Base-by-base conservation (phyloP, 2,113 vertebrate genomes). In the Erinaceus europaeus region DNA sequence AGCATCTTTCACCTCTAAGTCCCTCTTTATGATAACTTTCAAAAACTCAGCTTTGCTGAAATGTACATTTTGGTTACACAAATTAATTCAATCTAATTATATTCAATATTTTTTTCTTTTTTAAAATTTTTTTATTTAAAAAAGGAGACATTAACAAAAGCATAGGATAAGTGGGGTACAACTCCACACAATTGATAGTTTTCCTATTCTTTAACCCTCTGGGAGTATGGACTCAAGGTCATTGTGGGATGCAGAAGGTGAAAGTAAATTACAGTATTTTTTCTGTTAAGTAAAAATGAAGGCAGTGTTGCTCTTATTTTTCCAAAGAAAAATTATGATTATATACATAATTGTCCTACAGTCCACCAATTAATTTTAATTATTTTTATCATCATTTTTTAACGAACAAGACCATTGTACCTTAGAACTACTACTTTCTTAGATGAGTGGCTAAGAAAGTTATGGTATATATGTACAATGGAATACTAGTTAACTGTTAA, bases 381-480 rank as follows among this genome's bases (percentile, higher is more conserved):
- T 76, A 55, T 32, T 75, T 36, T 57, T 90, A 42, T 72, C 71
- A 79, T 10, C 73, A 61, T 89, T 88, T 87, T 89, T 88, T 87
- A 93, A 81, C 80, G 84, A 84, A 68, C 40, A 81, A 89, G 68
- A 92, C 86, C 93, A 87, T 85, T 89, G 69, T 84, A 86, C 57
- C 34, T 84, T 72, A 44, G 23, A 74, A 42, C 29, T 73, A 86
- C 67, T 84, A 62, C 53, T n/a, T n/a, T n/a, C n/a, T n/a, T n/a
- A n/a, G n/a, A n/a, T n/a, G n/a, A n/a, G n/a, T n/a, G n/a, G n/a
- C n/a, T n/a, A n/a, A n/a, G n/a, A n/a, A n/a, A n/a, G n/a, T n/a
- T n/a, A n/a, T n/a, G n/a, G n/a, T n/a, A n/a, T n/a, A n/a, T n/a
- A n/a, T n/a, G n/a, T n/a, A n/a, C n/a, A n/a, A n/a, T n/a, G n/a